A percentile compares a stretch with the other conserved stretches of the same genome.
Conservation (phyloP, 2,888 invertebrate species). For the Acrocyrtus sp. region DNA sequence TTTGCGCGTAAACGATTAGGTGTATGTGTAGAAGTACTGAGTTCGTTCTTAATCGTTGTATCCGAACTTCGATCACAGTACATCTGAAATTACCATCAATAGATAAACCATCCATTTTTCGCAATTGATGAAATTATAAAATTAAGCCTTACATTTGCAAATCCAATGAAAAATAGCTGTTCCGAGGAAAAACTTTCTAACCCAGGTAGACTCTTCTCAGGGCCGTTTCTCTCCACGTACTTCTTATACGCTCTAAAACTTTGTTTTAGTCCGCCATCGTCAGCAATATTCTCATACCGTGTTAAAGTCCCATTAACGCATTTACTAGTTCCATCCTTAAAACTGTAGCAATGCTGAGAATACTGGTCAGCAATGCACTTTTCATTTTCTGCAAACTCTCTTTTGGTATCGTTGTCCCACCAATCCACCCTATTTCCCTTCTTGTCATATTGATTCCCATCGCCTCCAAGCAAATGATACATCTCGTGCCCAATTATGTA, state of each 20-base stretch:
- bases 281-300: slow-evolving; percentile 68
- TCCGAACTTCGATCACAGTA: no score
- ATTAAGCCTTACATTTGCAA: slow-evolving; percentile 87
- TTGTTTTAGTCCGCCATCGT: slow-evolving; percentile 95
- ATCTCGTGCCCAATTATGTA: slow-evolving; percentile 43
- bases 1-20: no score
- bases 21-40: no score
- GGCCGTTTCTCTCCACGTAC: slow-evolving; percentile 72
- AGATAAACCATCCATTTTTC: no score
- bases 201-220: slow-evolving; percentile 73
- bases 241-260: slow-evolving; percentile 84
- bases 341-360: slow-evolving; percentile 81
- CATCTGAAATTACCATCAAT: no score
- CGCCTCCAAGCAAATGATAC: no score
- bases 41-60: no score
- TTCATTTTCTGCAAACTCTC: slow-evolving; percentile 76
- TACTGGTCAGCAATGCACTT: slow-evolving; percentile 91
- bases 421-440: slow-evolving; percentile 91
- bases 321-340: slow-evolving; percentile 79
- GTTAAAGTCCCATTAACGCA: slow-evolving; percentile 80
- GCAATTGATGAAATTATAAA: no score
- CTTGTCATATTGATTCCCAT: slow-evolving; percentile 80
- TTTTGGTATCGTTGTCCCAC: slow-evolving; percentile 73
- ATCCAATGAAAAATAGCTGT: slow-evolving; percentile 90
- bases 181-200: slow-evolving; percentile 75